Conservation (phyloP, 2,888 invertebrate genomes). For the Aethes cnicana region DNA sequence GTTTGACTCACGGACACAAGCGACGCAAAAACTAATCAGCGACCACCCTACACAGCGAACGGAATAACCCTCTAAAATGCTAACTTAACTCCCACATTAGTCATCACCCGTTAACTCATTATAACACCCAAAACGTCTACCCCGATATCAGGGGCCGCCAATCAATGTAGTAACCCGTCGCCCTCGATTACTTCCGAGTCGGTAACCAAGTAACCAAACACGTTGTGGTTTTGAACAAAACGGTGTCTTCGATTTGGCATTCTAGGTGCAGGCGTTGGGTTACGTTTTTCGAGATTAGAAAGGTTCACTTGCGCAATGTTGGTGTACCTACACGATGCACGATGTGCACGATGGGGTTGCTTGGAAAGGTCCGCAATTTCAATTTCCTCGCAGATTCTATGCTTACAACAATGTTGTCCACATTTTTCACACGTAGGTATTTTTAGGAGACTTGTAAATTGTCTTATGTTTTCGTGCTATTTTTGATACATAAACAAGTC, state of each 20-base stretch:
- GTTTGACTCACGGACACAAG: not conserved
- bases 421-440: too few species aligned
- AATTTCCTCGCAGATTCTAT: too few species aligned
- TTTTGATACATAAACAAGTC: too few species aligned
- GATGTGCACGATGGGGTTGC: too few species aligned
- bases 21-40: not conserved
- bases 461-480: too few species aligned
- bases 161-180: slow-evolving; percentile 71
- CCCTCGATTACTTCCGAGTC: slow-evolving; percentile 65
- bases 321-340: too few species aligned
- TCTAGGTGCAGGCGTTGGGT: slow-evolving; percentile 11
- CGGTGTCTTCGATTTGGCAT: slow-evolving; percentile 54
- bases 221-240: slow-evolving; percentile 67
- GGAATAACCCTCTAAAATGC: slow-evolving; percentile 2
- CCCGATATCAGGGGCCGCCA: slow-evolving; percentile 58
- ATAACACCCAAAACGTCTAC: slow-evolving; percentile 59
- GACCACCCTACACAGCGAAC: slow-evolving; percentile 17
- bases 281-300: slow-evolving; percentile 12
- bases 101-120: slow-evolving; percentile 50
- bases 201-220: slow-evolving; percentile 52
- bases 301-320: not conserved
- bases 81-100: slow-evolving; percentile 39
- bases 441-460: too few species aligned
- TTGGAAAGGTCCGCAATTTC: too few species aligned
- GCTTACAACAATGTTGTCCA: too few species aligned